A percentile compares a stretch with the other conserved stretches of the same genome.
Evolutionary conservation across 2,888 invertebrate genomes (phyloP).

Genomic region (Syrista parreyssii): DNA sequence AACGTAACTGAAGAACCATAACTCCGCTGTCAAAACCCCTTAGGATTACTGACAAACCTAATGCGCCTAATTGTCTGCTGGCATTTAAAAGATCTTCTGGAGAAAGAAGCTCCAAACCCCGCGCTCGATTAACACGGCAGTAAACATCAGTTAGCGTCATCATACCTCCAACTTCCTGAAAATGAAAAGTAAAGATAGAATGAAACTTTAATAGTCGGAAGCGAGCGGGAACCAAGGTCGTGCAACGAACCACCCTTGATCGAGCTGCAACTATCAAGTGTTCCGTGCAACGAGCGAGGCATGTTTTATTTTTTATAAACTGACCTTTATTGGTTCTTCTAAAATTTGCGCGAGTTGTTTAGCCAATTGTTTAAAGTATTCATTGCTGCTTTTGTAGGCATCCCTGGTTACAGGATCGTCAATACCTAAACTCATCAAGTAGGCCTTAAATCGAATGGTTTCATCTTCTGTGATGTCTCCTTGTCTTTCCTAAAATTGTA

Average conservation of each 20-base stretch:
- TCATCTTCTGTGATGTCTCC: conserved; percentile 98
- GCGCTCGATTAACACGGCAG: conserved; percentile 95
- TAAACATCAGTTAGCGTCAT: conserved; percentile 97
- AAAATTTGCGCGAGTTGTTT: conserved; percentile 87
- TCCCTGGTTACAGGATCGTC: conserved; percentile 98
- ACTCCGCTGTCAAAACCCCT: conserved; percentile 95
- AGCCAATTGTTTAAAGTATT: conserved; percentile 87
- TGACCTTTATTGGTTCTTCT: conserved; percentile 82
- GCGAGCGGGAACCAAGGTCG: no score
- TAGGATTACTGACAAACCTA: conserved; percentile 80
- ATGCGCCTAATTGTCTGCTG: conserved; percentile 77
- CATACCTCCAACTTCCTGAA: conserved; percentile 91
- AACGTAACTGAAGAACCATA: conserved; percentile 87
- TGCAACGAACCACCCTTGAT: no score
- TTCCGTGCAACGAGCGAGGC: no score
- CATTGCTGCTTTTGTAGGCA: conserved; percentile 84
- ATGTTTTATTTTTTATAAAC: conserved; percentile 26
- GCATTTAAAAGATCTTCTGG: conserved; percentile 97
- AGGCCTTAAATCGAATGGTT: conserved; percentile 95
- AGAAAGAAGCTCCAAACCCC: conserved; percentile 94
- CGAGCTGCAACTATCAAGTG: no score
- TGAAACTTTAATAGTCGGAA: not conserved
- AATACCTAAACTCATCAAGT: conserved; percentile 95
- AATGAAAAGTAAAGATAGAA: conserved; percentile 15
- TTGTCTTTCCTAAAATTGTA: conserved; percentile 79